Conservation (phyloP, 2,797 vertebrate species). For the Muraenolepis orangiensis region DNA sequence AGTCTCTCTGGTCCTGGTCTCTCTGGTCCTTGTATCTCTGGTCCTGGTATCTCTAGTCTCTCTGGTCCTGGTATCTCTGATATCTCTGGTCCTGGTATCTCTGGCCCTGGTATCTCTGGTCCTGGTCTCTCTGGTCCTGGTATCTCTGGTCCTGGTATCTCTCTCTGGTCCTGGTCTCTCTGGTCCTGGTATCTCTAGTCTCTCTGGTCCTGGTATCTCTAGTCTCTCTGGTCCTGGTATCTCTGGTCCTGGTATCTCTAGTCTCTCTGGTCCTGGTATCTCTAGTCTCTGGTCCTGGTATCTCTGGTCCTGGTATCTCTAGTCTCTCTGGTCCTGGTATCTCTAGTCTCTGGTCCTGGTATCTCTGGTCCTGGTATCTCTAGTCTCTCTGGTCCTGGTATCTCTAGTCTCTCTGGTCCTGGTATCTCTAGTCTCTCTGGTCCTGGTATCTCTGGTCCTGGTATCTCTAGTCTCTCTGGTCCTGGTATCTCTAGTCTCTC, state of each 20-base stretch:
- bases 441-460: constrained; percentile 11
- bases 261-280: no score
- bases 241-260: neutral
- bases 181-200: constrained; percentile 16
- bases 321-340: no score
- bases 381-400: no score
- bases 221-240: constrained; percentile 11
- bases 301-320: neutral
- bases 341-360: constrained; percentile 11
- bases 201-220: constrained; percentile 8
- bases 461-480: no score
- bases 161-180: neutral
- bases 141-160: constrained; percentile 89
- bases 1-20: constrained; percentile 15
- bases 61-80: neutral
- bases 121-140: no score
- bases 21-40: constrained; percentile 8
- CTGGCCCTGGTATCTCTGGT: constrained; percentile 17
- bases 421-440: constrained; percentile 10
- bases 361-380: neutral
- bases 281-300: constrained; percentile 10
- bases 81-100: constrained; percentile 8
- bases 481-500: constrained; percentile 15
- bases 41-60: constrained; percentile 11
- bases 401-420: neutral